Percentiles rank a stretch among this genome's conserved stretches.
These are phyloP conservation scores for Catagonus wagneri DNA, from an alignment of 2,113 vertebrate genomes.

Conservation along the genomic window DNA sequence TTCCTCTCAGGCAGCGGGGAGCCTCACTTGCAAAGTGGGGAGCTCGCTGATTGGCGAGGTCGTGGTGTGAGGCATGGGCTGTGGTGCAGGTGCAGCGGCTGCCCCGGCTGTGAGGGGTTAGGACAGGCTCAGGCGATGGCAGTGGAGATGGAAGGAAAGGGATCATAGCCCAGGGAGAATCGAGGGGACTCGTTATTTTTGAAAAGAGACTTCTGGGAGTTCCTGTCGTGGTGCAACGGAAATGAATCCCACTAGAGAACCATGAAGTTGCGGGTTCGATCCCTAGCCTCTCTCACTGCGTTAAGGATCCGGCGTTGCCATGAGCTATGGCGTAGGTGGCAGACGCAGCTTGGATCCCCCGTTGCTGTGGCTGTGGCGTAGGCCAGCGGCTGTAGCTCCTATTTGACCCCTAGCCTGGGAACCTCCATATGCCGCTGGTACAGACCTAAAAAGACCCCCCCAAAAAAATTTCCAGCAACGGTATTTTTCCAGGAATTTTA, in stretches of 20 bases:
- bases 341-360: too few species aligned
- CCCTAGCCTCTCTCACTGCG: too few species aligned
- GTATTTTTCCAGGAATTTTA: slow-evolving; percentile 15
- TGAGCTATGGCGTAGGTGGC: too few species aligned
- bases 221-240: too few species aligned
- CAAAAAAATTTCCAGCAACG: not conserved
- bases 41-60: not conserved
- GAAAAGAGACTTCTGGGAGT: not conserved
- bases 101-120: not conserved
- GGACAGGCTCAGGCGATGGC: not conserved
- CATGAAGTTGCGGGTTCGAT: too few species aligned
- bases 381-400: too few species aligned
- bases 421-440: too few species aligned
- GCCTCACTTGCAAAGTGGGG: not conserved
- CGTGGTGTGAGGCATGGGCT: not conserved
- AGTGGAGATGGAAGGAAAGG: not conserved
- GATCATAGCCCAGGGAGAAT: not conserved
- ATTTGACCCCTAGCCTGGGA: too few species aligned
- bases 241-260: too few species aligned
- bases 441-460: too few species aligned
- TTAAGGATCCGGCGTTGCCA: too few species aligned
- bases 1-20: not conserved
- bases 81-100: not conserved
- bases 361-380: too few species aligned
- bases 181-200: not conserved